These are phyloP conservation scores for Augiades crinisus DNA, from an alignment of 2,888 invertebrate species.

Conservation along the genomic window DNA sequence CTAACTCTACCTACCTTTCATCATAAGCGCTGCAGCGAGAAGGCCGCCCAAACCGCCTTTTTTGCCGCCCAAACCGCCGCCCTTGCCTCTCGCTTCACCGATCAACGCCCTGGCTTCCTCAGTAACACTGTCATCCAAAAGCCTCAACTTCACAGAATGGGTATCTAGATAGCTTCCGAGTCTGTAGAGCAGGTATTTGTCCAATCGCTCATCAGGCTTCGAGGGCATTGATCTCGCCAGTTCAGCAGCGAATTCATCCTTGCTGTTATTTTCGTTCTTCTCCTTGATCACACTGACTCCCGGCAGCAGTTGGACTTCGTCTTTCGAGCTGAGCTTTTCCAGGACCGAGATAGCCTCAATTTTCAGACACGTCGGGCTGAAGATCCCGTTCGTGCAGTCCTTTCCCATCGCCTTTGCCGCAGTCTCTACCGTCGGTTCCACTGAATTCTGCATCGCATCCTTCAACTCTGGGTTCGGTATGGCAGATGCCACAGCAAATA, in stretches of 20 bases:
- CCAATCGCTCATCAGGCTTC: slow-evolving; percentile 88
- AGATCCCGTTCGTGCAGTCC: slow-evolving; percentile 65
- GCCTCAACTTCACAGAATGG: slow-evolving; percentile 86
- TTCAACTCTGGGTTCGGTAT: slow-evolving; percentile 59
- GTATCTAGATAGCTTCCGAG: slow-evolving; percentile 87
- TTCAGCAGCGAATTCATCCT: slow-evolving; percentile 87
- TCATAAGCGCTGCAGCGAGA: slow-evolving; percentile 77
- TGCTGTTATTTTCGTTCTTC: slow-evolving; percentile 69
- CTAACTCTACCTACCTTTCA: slow-evolving; percentile 76
- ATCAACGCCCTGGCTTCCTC: slow-evolving; percentile 81
- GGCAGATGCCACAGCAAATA: slow-evolving; percentile 46
- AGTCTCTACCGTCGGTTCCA: slow-evolving; percentile 50
- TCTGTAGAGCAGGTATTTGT: slow-evolving; percentile 87
- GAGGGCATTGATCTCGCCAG: slow-evolving; percentile 88
- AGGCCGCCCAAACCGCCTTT: slow-evolving; percentile 78
- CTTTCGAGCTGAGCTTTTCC: slow-evolving; percentile 65
- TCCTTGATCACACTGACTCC: slow-evolving; percentile 85
- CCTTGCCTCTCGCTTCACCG: slow-evolving; percentile 77
- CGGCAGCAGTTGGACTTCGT: slow-evolving; percentile 61
- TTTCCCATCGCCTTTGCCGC: slow-evolving; percentile 58
- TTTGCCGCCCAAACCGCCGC: slow-evolving; percentile 70
- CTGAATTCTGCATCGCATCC: slow-evolving; percentile 39
- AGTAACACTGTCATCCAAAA: slow-evolving; percentile 83
- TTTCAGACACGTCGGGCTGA: slow-evolving; percentile 68
- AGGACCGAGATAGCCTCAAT: slow-evolving; percentile 69